phyloP scores from a whole-genome alignment of 2,797 vertebrate genomes.

The Channa striata region DNA sequence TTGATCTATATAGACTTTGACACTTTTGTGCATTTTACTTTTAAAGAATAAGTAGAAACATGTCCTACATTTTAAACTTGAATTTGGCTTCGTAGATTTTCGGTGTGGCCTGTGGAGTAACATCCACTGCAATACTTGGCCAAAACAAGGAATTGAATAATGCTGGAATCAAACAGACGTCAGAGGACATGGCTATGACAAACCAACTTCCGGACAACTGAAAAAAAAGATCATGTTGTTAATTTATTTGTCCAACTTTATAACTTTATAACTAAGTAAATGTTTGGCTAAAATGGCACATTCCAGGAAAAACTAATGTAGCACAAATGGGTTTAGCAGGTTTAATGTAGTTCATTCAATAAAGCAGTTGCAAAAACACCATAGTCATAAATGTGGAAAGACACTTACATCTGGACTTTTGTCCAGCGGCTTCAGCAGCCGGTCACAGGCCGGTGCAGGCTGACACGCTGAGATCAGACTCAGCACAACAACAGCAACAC shows the following conservation, averaged over 20 bases:
- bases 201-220: slow-evolving; percentile 59
- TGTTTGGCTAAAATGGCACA: not conserved
- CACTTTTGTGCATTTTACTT: not conserved
- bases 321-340: not conserved
- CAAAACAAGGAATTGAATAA: accelerated
- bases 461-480: slow-evolving; percentile 46
- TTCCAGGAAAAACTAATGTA: not conserved
- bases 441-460: slow-evolving; percentile 47
- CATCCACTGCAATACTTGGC: accelerated
- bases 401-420: not conserved
- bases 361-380: not conserved
- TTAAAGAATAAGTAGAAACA: not conserved
- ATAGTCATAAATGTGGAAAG: no score
- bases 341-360: not conserved
- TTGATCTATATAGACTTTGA: no score
- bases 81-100: accelerated
- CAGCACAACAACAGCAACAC: slow-evolving; percentile 43
- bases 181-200: not conserved
- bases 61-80: slow-evolving; percentile 24
- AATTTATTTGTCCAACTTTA: not conserved
- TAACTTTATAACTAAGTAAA: no score
- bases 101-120: not conserved
- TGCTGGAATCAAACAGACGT: accelerated
- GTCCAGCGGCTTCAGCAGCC: slow-evolving; percentile 37
- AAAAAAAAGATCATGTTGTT: slow-evolving; percentile 6